Evolutionary conservation across 1,140 invertebrate species (phyloP).

Genomic region (Lethocerus indicus): DNA sequence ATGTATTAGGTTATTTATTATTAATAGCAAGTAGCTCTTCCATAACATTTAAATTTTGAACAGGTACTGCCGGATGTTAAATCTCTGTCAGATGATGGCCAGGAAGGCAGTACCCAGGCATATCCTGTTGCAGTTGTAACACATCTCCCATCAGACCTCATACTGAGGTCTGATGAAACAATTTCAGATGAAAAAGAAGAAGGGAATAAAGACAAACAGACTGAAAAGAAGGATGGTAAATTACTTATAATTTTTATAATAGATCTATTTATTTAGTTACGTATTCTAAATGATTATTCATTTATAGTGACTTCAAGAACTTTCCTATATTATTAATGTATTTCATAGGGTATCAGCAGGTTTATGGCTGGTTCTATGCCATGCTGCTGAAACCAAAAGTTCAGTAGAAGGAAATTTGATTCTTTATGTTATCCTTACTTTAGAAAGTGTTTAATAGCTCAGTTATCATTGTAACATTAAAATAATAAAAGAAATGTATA

Average conservation of each 20-base stretch:
- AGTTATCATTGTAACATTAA: too few relatives aligned
- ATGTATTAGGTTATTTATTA: too few relatives aligned
- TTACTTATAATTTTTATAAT: too few relatives aligned
- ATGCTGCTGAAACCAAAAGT: too few relatives aligned
- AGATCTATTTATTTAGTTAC: background rate
- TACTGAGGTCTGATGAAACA: constrained; percentile 16
- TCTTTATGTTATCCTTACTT: too few relatives aligned
- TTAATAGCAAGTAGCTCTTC: too few relatives aligned
- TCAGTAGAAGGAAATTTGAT: too few relatives aligned
- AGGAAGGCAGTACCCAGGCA: constrained; percentile 25
- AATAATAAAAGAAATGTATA: too few relatives aligned
- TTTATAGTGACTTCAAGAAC: background rate
- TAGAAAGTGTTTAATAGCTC: too few relatives aligned
- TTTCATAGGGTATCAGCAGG: background rate
- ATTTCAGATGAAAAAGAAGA: constrained; percentile 19
- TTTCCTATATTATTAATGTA: too few relatives aligned
- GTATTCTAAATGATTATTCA: background rate
- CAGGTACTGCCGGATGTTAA: constrained; percentile 21
- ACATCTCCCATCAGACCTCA: constrained; percentile 23
- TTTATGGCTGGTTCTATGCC: background rate
- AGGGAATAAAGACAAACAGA: constrained; percentile 19
- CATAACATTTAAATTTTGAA: too few relatives aligned
- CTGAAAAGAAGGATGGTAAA: constrained; percentile 13
- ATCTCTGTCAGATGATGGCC: constrained; percentile 13
- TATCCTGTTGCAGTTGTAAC: constrained; percentile 31